These are phyloP conservation scores for Chaetodon trifasciatus DNA, from an alignment of 2,797 vertebrate species.

Conservation along the genomic window DNA sequence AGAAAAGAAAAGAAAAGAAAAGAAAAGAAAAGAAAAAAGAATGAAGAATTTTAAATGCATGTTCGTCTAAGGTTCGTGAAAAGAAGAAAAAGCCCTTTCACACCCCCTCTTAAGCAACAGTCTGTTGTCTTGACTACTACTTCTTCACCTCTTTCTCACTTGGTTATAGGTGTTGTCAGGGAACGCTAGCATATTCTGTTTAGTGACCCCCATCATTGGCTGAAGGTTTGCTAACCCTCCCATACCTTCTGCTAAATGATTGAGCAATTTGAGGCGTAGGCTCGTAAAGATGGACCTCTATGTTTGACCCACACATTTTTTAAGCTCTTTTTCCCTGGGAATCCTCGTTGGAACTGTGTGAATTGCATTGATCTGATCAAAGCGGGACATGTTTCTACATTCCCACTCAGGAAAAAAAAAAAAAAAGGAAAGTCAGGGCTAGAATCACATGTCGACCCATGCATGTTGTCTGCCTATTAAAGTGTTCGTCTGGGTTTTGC, in stretches of 20 bases:
- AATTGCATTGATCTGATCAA: too few species aligned
- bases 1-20: too few species aligned
- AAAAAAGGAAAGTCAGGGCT: too few species aligned
- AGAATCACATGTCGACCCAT: too few species aligned
- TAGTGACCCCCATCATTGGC: too few species aligned
- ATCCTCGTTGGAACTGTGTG: background rate
- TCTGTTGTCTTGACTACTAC: background rate
- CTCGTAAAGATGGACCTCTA: background rate
- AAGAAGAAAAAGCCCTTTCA: background rate
- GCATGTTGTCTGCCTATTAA: too few species aligned
- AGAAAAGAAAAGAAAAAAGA: too few species aligned
- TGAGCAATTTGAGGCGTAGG: background rate
- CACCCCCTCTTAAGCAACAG: too few species aligned
- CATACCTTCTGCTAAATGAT: background rate
- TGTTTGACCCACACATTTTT: background rate
- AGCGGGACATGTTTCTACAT: too few species aligned
- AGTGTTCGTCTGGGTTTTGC: too few species aligned
- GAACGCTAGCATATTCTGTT: background rate
- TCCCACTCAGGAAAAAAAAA: too few species aligned
- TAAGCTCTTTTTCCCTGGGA: background rate
- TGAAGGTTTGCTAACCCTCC: background rate
- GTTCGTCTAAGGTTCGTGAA: background rate
- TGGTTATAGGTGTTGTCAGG: background rate
- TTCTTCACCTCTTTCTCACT: background rate
- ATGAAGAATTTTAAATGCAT: background rate